These are phyloP conservation scores for Ennomos fuscantarius DNA, from an alignment of 2,888 invertebrate species.

Conservation along the genomic window DNA sequence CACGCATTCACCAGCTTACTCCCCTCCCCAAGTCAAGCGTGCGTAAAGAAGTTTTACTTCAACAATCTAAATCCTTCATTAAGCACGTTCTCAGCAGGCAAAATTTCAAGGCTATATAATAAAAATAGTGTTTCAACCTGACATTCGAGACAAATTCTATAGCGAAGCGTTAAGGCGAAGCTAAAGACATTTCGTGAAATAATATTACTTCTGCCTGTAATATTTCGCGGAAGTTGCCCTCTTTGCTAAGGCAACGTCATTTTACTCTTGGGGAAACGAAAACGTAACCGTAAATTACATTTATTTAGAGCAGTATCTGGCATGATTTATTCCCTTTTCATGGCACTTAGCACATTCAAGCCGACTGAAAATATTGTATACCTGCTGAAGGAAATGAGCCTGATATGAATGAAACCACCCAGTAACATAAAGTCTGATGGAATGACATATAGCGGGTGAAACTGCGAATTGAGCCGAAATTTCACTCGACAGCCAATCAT, in stretches of 20 bases:
- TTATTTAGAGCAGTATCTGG: slow-evolving; percentile 69
- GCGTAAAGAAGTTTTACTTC: too few species aligned
- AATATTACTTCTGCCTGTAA: slow-evolving; percentile 29
- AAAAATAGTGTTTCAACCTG: background rate
- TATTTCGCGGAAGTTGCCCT: slow-evolving; percentile 39
- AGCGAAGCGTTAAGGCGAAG: background rate
- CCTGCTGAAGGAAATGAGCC: slow-evolving; percentile 31
- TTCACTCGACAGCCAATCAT: slow-evolving; percentile 18
- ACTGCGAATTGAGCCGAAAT: slow-evolving; percentile 20
- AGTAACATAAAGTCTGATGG: slow-evolving; percentile 26
- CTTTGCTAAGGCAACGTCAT: slow-evolving; percentile 47
- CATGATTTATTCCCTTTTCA: slow-evolving; percentile 69
- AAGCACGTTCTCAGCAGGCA: too few species aligned
- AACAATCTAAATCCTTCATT: too few species aligned
- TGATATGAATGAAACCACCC: slow-evolving; percentile 29
- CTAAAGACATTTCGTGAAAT: slow-evolving; percentile 23
- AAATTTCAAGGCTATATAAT: too few species aligned
- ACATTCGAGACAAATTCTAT: slow-evolving; percentile 7
- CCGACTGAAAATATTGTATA: slow-evolving; percentile 38
- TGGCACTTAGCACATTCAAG: slow-evolving; percentile 62
- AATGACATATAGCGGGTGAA: slow-evolving; percentile 15
- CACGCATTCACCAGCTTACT: too few species aligned
- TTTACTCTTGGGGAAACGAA: slow-evolving; percentile 60
- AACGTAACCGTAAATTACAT: slow-evolving; percentile 67
- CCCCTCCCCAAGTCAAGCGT: too few species aligned